These are phyloP conservation scores for Calliopsis andreniformis DNA, from an alignment of 1,140 invertebrate species.

Conservation along the genomic window DNA sequence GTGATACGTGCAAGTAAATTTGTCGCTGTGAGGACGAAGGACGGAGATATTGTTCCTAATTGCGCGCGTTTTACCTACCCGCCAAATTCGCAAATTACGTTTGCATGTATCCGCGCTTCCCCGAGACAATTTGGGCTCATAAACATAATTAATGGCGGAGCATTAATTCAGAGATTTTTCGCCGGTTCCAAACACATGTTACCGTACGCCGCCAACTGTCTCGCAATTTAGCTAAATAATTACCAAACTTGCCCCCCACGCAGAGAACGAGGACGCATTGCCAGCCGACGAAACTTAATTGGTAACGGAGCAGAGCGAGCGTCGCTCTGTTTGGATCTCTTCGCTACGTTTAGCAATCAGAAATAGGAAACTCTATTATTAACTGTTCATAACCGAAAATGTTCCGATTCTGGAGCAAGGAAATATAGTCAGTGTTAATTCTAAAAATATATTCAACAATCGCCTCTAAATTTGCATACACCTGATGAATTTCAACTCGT, in stretches of 20 bases:
- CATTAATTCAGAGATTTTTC: conserved; percentile 80
- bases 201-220: conserved; percentile 76
- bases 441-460: no score
- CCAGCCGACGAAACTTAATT: conserved; percentile 57
- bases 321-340: conserved; percentile 21
- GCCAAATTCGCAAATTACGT: conserved; percentile 67
- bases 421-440: no score
- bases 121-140: conserved; percentile 78
- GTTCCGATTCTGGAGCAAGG: no score
- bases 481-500: no score
- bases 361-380: no score
- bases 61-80: conserved; percentile 45
- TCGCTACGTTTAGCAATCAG: no score
- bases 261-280: conserved; percentile 59
- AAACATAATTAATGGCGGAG: conserved; percentile 80
- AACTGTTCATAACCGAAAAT: no score
- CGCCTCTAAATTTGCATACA: no score
- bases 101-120: conserved; percentile 69
- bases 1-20: conserved; percentile 7
- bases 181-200: conserved; percentile 76
- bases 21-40: background rate
- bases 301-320: conserved; percentile 29
- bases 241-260: conserved; percentile 75
- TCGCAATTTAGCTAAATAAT: conserved; percentile 81
- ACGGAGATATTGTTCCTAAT: background rate